Evolutionary conservation across 2,888 invertebrate species (phyloP).

Genomic region (Meliscaeva auricollis): DNA sequence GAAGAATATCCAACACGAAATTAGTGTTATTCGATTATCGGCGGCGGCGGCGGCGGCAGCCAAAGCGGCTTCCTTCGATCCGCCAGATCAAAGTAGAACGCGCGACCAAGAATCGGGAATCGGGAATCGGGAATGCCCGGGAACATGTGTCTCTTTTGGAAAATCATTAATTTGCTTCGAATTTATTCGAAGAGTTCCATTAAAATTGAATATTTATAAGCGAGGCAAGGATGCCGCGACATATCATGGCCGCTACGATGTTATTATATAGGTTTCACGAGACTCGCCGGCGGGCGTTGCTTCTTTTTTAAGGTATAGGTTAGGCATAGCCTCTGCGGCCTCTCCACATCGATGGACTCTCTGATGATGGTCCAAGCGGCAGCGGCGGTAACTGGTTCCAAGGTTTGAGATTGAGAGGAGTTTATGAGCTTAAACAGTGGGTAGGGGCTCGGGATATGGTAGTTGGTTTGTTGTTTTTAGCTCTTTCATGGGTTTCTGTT

Average conservation of each 20-base stretch:
- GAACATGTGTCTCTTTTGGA: slow-evolving; percentile 80
- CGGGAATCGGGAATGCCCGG: slow-evolving; percentile 69
- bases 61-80: slow-evolving; percentile 73
- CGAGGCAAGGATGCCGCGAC: slow-evolving; percentile 62
- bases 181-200: slow-evolving; percentile 80
- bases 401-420: slow-evolving; percentile 7
- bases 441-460: neutral
- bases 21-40: slow-evolving; percentile 77
- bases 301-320: too few species aligned
- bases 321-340: neutral
- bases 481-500: slow-evolving; percentile 74
- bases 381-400: slow-evolving; percentile 57
- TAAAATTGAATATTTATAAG: slow-evolving; percentile 81
- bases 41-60: slow-evolving; percentile 27
- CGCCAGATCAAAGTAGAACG: slow-evolving; percentile 74
- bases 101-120: slow-evolving; percentile 60
- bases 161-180: slow-evolving; percentile 81
- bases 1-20: slow-evolving; percentile 77
- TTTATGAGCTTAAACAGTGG: slow-evolving; percentile 14
- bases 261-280: slow-evolving; percentile 47
- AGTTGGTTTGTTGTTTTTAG: slow-evolving; percentile 64
- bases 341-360: neutral
- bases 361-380: neutral
- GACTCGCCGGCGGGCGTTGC: slow-evolving; percentile 73
- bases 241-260: slow-evolving; percentile 63